Evolutionary conservation across 2,888 invertebrate species (phyloP), one percentile per base, ranked within the genome.

Genomic region (Eristalinus sepulchralis): DNA sequence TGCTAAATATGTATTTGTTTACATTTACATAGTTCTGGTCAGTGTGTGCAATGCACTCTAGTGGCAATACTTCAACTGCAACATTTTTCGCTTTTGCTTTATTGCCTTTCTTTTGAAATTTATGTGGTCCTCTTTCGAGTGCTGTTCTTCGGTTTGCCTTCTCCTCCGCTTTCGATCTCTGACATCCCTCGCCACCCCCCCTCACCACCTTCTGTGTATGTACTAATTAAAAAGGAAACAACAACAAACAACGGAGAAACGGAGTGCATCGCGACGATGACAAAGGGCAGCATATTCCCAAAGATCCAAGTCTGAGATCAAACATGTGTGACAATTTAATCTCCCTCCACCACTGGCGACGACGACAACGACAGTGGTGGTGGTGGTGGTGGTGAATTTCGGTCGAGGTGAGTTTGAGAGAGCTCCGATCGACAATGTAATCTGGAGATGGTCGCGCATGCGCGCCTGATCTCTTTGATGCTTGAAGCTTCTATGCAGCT

Each of bases 91-190:
- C 77, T 79, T 75, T 88, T 84, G 88, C 84, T 81, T 76, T 82
- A 86, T 82, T 80, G 55, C 84, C 81, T 85, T 85, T 84, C 88
- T 78, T 88, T 82, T 76, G 27, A 79, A 82, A 76, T 82, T 83
- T 82, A 82, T 85, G 24, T 59, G 47, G 36, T 78, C 72, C 75
- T 72, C 77, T 73, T 78, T 57, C 10, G 24, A 24, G 24, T n/a
- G 22, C 13, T 27, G 57, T 57, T 57, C 57, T 57, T 57, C 57
- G 57, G 8, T 1, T 47, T 47, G 47, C 8, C 17, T 17, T 17
- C 47, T 47, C 8, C 66, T n/a, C 47, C 36, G 70, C 60, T 27
- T 27, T 27, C 27, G 27, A 27, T 82, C 33, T 47, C 57, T 81
- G 80, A 70, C 66, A 59, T 76, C 39, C 8, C 77, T 57, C 13